phyloP scores from a whole-genome alignment of 2,888 invertebrate species.

The Lasioglossum calceatum region DNA sequence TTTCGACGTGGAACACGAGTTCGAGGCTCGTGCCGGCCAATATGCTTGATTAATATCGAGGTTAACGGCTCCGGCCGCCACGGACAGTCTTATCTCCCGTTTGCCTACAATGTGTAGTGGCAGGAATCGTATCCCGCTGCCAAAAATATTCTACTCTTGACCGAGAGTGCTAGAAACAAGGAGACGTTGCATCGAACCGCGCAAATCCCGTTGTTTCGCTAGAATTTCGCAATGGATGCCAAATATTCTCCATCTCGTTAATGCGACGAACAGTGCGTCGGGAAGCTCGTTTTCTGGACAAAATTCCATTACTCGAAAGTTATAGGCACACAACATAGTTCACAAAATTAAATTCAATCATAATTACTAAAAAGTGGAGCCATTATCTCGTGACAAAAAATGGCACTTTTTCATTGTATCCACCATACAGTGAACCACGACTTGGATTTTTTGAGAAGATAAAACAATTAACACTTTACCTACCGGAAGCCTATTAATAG shows the following conservation, averaged over 20 bases:
- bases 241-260: background rate
- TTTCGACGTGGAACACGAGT: conserved; percentile 11
- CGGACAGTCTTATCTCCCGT: background rate
- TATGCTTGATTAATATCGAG: conserved; percentile 45
- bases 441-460: too few relatives aligned
- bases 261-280: too few relatives aligned
- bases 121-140: conserved; percentile 10
- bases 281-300: too few relatives aligned
- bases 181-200: background rate
- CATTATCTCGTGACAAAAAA: too few relatives aligned
- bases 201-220: background rate
- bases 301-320: too few relatives aligned
- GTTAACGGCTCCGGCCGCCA: conserved; percentile 28
- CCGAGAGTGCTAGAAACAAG: conserved; percentile 32
- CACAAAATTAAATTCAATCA: too few relatives aligned
- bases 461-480: too few relatives aligned
- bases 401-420: too few relatives aligned
- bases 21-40: background rate
- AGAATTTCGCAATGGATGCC: background rate
- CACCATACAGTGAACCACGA: too few relatives aligned
- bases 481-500: too few relatives aligned
- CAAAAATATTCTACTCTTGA: conserved; percentile 38
- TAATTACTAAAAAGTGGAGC: too few relatives aligned
- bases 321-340: too few relatives aligned
- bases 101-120: conserved; percentile 16